These are phyloP conservation scores for Poeciliopsis presidionis DNA, from an alignment of 2,797 vertebrate species.

Conservation along the genomic window DNA sequence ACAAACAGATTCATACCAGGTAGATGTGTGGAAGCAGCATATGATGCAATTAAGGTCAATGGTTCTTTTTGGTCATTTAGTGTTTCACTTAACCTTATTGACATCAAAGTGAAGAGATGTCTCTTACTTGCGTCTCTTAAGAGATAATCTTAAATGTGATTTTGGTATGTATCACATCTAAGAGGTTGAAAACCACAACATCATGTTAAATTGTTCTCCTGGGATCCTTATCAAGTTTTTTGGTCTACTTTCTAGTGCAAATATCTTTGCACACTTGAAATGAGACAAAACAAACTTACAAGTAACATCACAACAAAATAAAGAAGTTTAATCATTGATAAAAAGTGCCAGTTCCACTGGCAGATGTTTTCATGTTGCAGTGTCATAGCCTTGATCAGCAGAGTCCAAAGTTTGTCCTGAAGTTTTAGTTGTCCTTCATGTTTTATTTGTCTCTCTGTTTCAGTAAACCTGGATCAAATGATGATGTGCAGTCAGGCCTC, in stretches of 20 bases:
- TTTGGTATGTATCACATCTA: not conserved
- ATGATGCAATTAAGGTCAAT: not conserved
- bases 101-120: not conserved
- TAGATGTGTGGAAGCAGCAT: not conserved
- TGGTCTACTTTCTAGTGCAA: too few relatives aligned
- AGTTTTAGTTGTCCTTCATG: too few relatives aligned
- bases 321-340: not conserved
- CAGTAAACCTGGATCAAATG: too few relatives aligned
- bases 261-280: not conserved
- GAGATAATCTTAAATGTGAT: not conserved
- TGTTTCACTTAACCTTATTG: not conserved
- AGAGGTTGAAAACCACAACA: not conserved
- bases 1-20: not conserved
- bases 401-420: too few relatives aligned
- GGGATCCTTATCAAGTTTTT: not conserved
- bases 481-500: too few relatives aligned
- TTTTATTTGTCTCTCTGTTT: too few relatives aligned
- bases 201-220: not conserved
- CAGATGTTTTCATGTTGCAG: not conserved
- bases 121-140: not conserved
- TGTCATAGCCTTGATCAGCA: too few relatives aligned
- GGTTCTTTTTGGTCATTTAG: not conserved
- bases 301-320: not conserved
- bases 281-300: not conserved
- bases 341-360: not conserved